phyloP scores from a whole-genome alignment of 1,140 invertebrate genomes.

The Leptoteleia sp. region DNA sequence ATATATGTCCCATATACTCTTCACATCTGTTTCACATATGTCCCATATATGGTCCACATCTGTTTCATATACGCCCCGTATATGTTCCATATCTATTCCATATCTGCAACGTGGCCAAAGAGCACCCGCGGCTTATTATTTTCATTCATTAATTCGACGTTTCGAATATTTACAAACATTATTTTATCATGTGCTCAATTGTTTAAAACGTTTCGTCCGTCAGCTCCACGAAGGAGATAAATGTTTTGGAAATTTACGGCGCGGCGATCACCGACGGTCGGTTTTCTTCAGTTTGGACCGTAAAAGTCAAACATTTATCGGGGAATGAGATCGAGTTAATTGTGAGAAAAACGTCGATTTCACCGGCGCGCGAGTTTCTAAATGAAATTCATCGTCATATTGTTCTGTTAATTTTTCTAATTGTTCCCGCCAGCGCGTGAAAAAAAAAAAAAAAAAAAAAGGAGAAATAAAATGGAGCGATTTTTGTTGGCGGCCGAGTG shows the following conservation, averaged over 20 bases:
- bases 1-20: no score
- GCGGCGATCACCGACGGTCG: constrained; percentile 6
- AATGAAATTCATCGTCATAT: constrained; percentile 23
- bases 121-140: no score
- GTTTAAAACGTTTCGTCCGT: no score
- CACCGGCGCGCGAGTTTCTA: constrained; percentile 41
- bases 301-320: constrained; percentile 37
- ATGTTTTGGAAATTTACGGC: constrained; percentile 25
- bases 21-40: no score
- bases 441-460: constrained; percentile 11
- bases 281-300: constrained; percentile 1
- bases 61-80: no score
- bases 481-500: constrained; percentile 9
- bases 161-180: no score
- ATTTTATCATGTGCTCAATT: no score
- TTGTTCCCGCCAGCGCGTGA: constrained; percentile 8
- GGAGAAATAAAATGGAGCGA: constrained; percentile 24
- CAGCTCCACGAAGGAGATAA: no score
- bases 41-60: no score
- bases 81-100: no score
- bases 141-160: no score
- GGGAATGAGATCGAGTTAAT: constrained; percentile 27
- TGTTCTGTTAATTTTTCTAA: constrained; percentile 41
- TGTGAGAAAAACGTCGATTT: constrained; percentile 45
- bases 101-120: no score